A percentile compares a stretch with the other conserved stretches of the same genome.
Conservation (phyloP, 2,888 invertebrate genomes). For the Incurvaria masculella region DNA sequence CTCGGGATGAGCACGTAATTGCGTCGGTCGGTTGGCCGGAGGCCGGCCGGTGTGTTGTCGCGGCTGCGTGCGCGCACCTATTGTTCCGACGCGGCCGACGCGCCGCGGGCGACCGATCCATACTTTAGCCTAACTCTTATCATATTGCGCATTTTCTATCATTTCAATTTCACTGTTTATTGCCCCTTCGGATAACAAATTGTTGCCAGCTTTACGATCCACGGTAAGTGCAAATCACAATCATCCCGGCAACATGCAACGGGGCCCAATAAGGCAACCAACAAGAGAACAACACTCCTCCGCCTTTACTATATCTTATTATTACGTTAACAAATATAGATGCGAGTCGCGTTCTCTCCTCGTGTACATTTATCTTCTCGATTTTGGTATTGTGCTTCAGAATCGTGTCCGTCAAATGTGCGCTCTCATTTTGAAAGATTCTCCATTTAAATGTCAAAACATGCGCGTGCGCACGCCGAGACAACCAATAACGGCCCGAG, state of each 20-base stretch:
- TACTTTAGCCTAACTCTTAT: slow-evolving; percentile 48
- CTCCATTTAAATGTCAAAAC: background rate
- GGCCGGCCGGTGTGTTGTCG: slow-evolving; percentile 14
- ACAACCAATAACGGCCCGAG: too few species aligned
- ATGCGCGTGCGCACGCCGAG: too few species aligned
- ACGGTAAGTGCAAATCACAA: background rate
- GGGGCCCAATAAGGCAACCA: too few species aligned
- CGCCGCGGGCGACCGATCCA: slow-evolving; percentile 32
- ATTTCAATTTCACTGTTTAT: slow-evolving; percentile 33
- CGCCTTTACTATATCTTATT: too few species aligned
- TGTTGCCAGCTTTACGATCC: background rate
- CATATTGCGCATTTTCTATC: slow-evolving; percentile 55
- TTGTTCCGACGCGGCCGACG: slow-evolving; percentile 35
- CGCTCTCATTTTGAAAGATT: too few species aligned
- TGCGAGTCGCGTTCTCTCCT: too few species aligned
- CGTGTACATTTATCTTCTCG: too few species aligned
- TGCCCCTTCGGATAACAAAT: background rate
- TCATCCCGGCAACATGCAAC: background rate
- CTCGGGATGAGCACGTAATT: slow-evolving; percentile 4
- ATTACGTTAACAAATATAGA: too few species aligned
- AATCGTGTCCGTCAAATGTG: too few species aligned
- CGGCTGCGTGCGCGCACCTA: slow-evolving; percentile 24
- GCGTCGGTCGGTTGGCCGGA: slow-evolving; percentile 21
- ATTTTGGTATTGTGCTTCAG: too few species aligned
- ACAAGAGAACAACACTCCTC: too few species aligned